Conservation (phyloP, 2,797 vertebrate species). For the Alcedo atthis region DNA sequence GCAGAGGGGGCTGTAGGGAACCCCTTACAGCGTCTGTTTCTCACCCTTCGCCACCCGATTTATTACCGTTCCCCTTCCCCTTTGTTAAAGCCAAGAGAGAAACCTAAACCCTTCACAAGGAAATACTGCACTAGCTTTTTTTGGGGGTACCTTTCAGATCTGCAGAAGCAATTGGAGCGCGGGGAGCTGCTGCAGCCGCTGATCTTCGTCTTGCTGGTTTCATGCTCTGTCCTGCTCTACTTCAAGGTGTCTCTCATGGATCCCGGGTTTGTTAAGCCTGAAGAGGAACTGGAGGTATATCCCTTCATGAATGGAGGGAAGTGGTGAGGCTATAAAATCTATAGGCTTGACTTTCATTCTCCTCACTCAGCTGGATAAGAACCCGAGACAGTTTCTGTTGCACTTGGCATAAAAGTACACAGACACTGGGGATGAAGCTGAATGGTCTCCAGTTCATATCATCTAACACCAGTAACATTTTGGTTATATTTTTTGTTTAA, state of each 20-base stretch:
- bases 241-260: constrained; percentile 94
- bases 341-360: not conserved
- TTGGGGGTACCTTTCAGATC: constrained; percentile 39
- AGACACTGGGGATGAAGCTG: fast-evolving
- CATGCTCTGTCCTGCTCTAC: constrained; percentile 88
- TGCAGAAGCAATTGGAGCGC: constrained; percentile 82
- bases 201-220: constrained; percentile 84
- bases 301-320: not conserved
- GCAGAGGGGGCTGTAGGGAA: not conserved
- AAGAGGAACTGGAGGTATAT: constrained; percentile 80
- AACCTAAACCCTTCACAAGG: not conserved
- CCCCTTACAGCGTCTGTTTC: not conserved
- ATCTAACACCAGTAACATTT: fast-evolving
- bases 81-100: not conserved
- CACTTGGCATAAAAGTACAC: not conserved
- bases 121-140: not conserved
- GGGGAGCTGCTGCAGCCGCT: constrained; percentile 85
- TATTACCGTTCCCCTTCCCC: not conserved
- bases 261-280: constrained; percentile 88
- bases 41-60: not conserved
- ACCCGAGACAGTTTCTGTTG: not conserved
- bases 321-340: not conserved
- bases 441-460: not conserved
- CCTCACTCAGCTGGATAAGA: not conserved
- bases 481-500: not conserved